Percentiles rank a stretch among this genome's conserved stretches.
phyloP scores from a whole-genome alignment of 2,113 vertebrate genomes.

The Smithornis capensis region DNA sequence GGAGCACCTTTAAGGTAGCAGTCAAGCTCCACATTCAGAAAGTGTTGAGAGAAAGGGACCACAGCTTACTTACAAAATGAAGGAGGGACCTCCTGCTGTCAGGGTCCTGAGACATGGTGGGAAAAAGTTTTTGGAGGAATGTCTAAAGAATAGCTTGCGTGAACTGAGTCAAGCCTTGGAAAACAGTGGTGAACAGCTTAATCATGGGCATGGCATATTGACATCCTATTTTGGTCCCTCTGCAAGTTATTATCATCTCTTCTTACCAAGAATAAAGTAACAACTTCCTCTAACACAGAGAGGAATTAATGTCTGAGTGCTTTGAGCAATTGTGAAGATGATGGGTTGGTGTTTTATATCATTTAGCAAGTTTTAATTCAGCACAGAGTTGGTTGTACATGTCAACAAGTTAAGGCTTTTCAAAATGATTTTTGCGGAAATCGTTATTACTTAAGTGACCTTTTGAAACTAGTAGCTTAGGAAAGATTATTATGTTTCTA shows the following conservation, averaged over 20 bases:
- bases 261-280: neutral
- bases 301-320: neutral
- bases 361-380: neutral
- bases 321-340: neutral
- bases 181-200: neutral
- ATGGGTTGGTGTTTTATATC: neutral
- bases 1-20: neutral
- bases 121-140: neutral
- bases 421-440: neutral
- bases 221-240: neutral
- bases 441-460: neutral
- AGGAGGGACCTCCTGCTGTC: neutral
- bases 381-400: neutral
- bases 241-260: neutral
- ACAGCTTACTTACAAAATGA: neutral
- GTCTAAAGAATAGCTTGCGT: accelerated
- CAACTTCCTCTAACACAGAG: accelerated
- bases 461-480: neutral
- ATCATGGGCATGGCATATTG: neutral
- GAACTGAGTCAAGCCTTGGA: neutral
- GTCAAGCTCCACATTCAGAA: accelerated
- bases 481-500: neutral
- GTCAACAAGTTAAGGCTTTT: neutral
- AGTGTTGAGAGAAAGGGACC: accelerated
- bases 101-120: accelerated